These are phyloP conservation scores for Heliornis fulica DNA, from an alignment of 2,113 vertebrate genomes.

Conservation along the genomic window DNA sequence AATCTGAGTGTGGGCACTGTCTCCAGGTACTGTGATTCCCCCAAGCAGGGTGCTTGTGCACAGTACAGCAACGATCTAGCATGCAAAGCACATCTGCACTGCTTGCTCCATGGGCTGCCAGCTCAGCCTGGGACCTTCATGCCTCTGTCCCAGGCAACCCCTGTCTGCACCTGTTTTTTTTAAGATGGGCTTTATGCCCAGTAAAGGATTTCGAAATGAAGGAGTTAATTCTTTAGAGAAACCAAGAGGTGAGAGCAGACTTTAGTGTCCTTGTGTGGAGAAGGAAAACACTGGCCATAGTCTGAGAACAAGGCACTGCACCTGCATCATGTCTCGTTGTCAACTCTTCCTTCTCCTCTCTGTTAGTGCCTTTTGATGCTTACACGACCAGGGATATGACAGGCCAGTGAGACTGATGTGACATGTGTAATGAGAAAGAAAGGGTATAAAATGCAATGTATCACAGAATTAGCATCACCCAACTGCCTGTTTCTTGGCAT, in stretches of 20 bases:
- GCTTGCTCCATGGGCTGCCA: neutral
- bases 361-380: neutral
- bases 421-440: neutral
- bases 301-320: neutral
- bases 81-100: neutral
- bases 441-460: neutral
- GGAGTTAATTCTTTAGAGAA: neutral
- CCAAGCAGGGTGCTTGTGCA: neutral
- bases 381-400: rapidly evolving
- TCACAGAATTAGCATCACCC: neutral
- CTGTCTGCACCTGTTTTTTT: neutral
- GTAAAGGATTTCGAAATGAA: neutral
- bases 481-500: neutral
- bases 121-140: neutral
- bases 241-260: neutral
- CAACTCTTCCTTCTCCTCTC: neutral
- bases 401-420: neutral
- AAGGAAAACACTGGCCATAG: neutral
- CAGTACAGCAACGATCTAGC: rapidly evolving
- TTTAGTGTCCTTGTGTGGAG: neutral
- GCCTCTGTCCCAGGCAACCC: neutral
- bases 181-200: neutral
- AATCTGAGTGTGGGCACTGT: neutral
- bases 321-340: neutral
- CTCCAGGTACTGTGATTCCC: neutral